Evolutionary conservation across 2,888 invertebrate species (phyloP), one percentile per base, ranked within the genome.

Genomic region (Drosophila monieri): DNA sequence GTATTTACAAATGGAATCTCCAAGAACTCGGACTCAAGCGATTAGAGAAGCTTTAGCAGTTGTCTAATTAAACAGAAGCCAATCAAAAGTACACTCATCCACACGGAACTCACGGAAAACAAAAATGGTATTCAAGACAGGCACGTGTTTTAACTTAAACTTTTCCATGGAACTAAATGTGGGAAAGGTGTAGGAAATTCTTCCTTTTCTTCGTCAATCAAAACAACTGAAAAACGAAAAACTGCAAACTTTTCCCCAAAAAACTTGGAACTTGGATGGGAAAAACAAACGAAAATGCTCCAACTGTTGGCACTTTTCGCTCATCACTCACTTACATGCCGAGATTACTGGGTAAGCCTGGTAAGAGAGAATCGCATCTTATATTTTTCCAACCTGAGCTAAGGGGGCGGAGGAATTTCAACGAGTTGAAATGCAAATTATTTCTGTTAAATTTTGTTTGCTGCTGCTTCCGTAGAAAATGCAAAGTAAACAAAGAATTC

Each of bases 241-340:
- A 65, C 18, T 18, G n/a, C 18, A 44, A 77, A 78, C 57, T 78
- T 84, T 60, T 23, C n/a, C 23, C 4, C 21, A n/a, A 10, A n/a
- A 44, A 47, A 47, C 18, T 52, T 52, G 43, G 15, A 77, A 62
- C 59, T 74, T 60, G 52, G 49, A 27, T 3, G 27, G 32, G 72
- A 77, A 85, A 35, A 79, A 75, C 66, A 78, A 85, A 84, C 48
- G 41, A 48, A 18, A 32, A 46, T 66, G 47, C 66, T 41, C 32
- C 47, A 27, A n/a, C 18, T 41, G 39, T 43, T 25, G 27, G 41
- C 41, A 53, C 53, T 53, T 53, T 53, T 53, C 25, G 39, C 64
- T 67, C 67, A 67, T 55, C 65, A 41, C 66, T 41, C 66, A 47
- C 54, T 53, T 46, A 35, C 47, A 48, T 43, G 48, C 41, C n/a